Base-by-base conservation (phyloP, 1,140 invertebrate genomes). In the Drosophila sulfurigaster region DNA sequence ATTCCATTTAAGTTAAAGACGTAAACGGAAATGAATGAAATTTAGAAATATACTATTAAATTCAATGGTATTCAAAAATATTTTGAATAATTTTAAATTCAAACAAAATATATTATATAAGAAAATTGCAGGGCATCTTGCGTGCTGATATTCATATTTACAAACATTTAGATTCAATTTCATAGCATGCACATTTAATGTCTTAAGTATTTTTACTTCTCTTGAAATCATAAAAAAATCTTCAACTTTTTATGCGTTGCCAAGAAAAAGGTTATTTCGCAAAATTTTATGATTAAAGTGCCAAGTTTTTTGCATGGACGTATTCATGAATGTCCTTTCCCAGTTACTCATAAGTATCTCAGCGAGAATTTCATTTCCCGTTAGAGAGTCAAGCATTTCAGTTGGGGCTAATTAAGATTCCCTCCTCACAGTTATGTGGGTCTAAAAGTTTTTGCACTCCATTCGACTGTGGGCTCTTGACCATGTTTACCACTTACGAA, bases 381-480 rank as follows among this genome's bases (percentile, higher is more conserved):
- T 45, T 7, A 52, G 10, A 15, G 25, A 30, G 16, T 30, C 41
- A 30, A 30, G 56, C 30, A 20, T 20, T 46, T 46, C 45, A 46
- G 38, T 25, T 10, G 35, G 20, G 46, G 54, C 54, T 46, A 62
- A 74, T 74, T 75, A 74, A 62, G 16, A 69, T 63, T 54, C 38
- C 32, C 28, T 32, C 16, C 15, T n/a, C 32, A 10, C 15, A 52
- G 30, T 43, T 49, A 2, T 7, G 3, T 2, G n/a, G 38, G 10
- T 46, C 52, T 16, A 56, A 71, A 63, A 71, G 60, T 64, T 71
- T 45, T 63, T 35, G 35, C 58, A 38, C 58, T 52, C 28, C 32
- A 41, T 10, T 46, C 28, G 28, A 52, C 25, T 52, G 51, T 5
- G 30, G 13, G 57, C 57, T n/a, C 38, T 70, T 28, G 30, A 67